Conservation (phyloP, 1,140 invertebrate genomes). For the Rhopalosiphum maidis region DNA sequence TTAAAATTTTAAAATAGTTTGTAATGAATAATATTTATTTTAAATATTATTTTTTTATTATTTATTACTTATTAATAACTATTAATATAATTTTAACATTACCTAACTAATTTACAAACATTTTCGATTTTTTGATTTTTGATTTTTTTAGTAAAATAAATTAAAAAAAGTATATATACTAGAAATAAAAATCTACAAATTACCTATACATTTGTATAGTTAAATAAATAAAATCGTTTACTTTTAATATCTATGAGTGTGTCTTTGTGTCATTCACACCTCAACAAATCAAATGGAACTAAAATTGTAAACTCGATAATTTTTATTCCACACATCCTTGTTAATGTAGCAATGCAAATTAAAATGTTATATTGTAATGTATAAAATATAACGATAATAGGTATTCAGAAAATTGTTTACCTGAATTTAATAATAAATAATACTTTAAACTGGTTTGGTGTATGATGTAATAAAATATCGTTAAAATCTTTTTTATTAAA, state of each 20-base stretch:
- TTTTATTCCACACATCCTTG: neutral
- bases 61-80: too few species aligned
- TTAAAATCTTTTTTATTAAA: neutral
- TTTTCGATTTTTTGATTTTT: too few species aligned
- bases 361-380: neutral
- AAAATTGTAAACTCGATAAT: neutral
- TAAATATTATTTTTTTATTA: too few species aligned
- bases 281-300: neutral
- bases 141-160: neutral
- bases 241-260: neutral
- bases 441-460: neutral
- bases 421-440: neutral
- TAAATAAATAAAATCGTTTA: neutral
- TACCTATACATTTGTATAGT: neutral
- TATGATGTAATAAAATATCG: neutral
- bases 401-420: neutral
- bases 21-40: neutral
- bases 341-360: neutral
- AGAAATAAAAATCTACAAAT: neutral
- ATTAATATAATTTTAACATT: too few species aligned
- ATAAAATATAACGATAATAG: neutral
- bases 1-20: neutral
- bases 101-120: neutral
- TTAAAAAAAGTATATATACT: neutral
- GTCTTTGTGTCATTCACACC: neutral